A percentile compares a stretch with the other conserved stretches of the same genome.
phyloP scores from a whole-genome alignment of 2,888 invertebrate genomes.

The Lasioglossum villosulum region DNA sequence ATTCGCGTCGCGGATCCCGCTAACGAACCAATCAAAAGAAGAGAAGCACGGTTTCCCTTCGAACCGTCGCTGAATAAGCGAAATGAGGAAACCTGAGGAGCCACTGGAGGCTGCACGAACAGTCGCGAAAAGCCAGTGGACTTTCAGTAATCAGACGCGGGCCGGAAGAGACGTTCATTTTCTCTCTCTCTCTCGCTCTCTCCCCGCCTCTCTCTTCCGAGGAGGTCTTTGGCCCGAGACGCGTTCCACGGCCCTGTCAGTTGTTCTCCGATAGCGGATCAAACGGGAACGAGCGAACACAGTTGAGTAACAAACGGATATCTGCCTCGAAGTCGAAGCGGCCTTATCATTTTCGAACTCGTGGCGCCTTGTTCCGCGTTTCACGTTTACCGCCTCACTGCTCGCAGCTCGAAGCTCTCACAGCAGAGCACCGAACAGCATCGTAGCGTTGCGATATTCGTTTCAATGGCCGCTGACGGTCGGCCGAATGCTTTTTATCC shows the following conservation, averaged over 20 bases:
- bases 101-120: conserved; percentile 24
- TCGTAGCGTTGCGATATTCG: background rate
- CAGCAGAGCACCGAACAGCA: no score
- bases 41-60: conserved; percentile 53
- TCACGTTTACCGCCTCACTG: background rate
- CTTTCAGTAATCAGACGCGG: conserved; percentile 47
- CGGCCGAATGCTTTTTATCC: background rate
- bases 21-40: conserved; percentile 67
- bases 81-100: conserved; percentile 52
- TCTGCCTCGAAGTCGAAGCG: background rate
- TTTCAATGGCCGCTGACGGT: background rate
- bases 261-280: background rate
- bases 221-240: conserved; percentile 2
- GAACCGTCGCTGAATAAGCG: conserved; percentile 51
- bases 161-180: background rate
- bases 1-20: conserved; percentile 44
- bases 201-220: background rate
- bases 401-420: no score
- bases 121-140: conserved; percentile 14
- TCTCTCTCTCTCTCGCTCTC: background rate
- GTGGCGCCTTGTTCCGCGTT: background rate
- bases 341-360: background rate
- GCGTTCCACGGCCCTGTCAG: background rate
- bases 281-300: background rate
- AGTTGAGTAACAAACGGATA: conserved; percentile 1